Percentiles rank a stretch among this genome's conserved stretches.
These are phyloP conservation scores for Clarias macrocephalus DNA, from an alignment of 2,113 vertebrate species.

Conservation along the genomic window DNA sequence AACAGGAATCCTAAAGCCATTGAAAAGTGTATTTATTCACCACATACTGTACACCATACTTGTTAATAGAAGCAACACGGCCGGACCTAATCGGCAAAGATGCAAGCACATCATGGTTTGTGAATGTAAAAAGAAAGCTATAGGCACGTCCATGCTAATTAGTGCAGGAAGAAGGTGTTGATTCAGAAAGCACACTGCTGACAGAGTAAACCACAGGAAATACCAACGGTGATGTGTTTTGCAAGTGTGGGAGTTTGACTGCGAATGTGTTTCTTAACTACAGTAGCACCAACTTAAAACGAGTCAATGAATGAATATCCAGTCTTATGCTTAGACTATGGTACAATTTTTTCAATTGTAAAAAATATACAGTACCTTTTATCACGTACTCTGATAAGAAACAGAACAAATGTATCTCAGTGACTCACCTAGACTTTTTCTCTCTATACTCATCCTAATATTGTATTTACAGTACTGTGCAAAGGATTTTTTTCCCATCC, in stretches of 20 bases:
- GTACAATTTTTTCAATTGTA: neutral
- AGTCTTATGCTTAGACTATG: neutral
- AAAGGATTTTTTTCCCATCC: no score
- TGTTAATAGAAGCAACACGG: neutral
- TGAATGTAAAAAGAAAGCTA: constrained; percentile 18
- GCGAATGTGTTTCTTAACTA: constrained; percentile 49
- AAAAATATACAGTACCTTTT: neutral
- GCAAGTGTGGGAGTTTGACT: constrained; percentile 32
- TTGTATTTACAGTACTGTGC: neutral
- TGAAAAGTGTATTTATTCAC: neutral
- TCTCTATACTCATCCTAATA: neutral
- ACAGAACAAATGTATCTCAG: neutral
- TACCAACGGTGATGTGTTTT: neutral
- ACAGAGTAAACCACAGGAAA: constrained; percentile 37
- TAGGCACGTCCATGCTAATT: constrained; percentile 30
- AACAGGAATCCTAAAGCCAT: neutral
- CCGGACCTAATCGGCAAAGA: constrained; percentile 3
- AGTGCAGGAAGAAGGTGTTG: constrained; percentile 42
- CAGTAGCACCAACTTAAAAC: constrained; percentile 28
- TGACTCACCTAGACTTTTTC: neutral
- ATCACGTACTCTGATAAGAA: neutral
- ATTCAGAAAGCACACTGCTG: constrained; percentile 33
- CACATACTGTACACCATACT: neutral
- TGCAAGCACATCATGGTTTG: constrained; percentile 16
- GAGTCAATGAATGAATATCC: neutral